Evolutionary conservation across 2,888 invertebrate species (phyloP).

Genomic region (Spicauda simplicius): DNA sequence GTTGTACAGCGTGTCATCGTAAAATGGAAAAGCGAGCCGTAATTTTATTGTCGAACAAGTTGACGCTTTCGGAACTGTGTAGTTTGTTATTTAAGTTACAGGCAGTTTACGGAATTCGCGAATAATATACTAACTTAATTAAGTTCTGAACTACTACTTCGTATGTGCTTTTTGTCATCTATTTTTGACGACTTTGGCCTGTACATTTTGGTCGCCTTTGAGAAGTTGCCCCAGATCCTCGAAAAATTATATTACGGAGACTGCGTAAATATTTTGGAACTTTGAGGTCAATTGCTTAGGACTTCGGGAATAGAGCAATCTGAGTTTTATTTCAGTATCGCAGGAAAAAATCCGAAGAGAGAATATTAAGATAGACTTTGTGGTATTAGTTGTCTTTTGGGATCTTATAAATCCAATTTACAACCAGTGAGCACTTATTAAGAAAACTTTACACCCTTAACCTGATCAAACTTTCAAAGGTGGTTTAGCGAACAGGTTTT

Average conservation of each 20-base stretch:
- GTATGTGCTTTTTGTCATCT: not conserved
- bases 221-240: not conserved
- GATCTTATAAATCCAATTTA: no score
- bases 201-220: not conserved
- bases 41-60: slow-evolving; percentile 32
- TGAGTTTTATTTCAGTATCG: no score
- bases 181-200: not conserved
- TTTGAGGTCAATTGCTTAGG: no score
- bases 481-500: no score
- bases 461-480: no score
- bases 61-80: slow-evolving; percentile 25
- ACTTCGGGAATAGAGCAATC: no score
- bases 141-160: slow-evolving; percentile 19
- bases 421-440: no score
- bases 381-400: no score
- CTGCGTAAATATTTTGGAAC: no score
- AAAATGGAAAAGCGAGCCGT: not conserved
- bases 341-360: no score
- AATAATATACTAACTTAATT: slow-evolving; percentile 27
- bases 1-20: not conserved
- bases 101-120: slow-evolving; percentile 21
- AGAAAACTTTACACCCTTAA: no score
- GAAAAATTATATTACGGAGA: not conserved
- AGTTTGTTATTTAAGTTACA: slow-evolving; percentile 33
- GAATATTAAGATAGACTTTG: no score